These are phyloP conservation scores for Noctua janthe DNA, from an alignment of 2,888 invertebrate genomes.

Conservation along the genomic window DNA sequence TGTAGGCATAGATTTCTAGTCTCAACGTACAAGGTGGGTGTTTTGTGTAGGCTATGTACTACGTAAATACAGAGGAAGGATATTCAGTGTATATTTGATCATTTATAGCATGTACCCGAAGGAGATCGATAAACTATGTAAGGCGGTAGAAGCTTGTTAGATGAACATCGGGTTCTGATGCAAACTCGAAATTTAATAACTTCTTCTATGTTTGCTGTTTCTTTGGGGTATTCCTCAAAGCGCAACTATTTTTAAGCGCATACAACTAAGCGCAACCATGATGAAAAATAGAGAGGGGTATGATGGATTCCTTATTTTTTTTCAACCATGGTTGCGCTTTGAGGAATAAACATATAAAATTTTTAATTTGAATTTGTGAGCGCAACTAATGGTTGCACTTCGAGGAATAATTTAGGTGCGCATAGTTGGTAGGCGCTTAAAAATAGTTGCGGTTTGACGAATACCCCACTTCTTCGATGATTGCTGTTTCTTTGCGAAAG, in stretches of 20 bases:
- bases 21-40: conserved; percentile 83
- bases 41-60: conserved; percentile 80
- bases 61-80: conserved; percentile 78
- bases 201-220: neutral
- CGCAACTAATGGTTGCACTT: too few species aligned
- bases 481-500: neutral
- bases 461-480: conserved; percentile 3
- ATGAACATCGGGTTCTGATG: conserved; percentile 45
- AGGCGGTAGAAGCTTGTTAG: conserved; percentile 47
- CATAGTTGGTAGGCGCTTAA: too few species aligned
- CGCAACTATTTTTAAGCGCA: too few species aligned
- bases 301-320: too few species aligned
- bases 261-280: too few species aligned
- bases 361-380: too few species aligned
- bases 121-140: conserved; percentile 65
- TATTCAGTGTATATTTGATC: conserved; percentile 77
- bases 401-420: too few species aligned
- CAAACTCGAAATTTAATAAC: conserved; percentile 19
- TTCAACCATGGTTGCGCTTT: too few species aligned
- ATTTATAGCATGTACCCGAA: conserved; percentile 69
- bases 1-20: conserved; percentile 87
- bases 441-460: too few species aligned
- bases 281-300: too few species aligned
- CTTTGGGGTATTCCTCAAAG: too few species aligned
- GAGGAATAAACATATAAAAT: too few species aligned